Evolutionary conservation across 2,797 vertebrate genomes (phyloP), one percentile per base, ranked within the genome.

Genomic region (Stomatorhinus walkeri): DNA sequence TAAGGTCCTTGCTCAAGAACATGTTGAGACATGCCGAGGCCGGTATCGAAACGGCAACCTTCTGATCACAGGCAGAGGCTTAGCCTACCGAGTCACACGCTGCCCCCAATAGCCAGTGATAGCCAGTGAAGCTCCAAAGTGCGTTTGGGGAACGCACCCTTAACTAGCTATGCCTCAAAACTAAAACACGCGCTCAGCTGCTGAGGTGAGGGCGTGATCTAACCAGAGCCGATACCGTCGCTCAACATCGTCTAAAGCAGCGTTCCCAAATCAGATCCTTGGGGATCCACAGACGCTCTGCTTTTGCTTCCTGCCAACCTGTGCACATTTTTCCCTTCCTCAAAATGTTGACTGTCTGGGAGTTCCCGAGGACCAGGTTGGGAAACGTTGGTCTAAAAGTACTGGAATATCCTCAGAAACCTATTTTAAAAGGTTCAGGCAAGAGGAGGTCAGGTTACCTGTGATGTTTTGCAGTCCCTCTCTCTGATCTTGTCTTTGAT

Each of bases 401-500:
- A 28, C 61, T 68, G 61, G 22, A 32, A 68, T 68, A 28, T 28
- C 24, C 24, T 10, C 61, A 32, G 61, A 68, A 3, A 68, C 61
- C 10, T 24, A 32, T 64, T 68, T 4, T 0, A 36, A 36, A 36
- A 14, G 64, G 64, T 72, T 72, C 64, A 36, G 14, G 28, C 12
- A 36, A 72, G 64, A 36, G 28, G 64, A 36, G 64, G 12, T 6
- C 19, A 28, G 61, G 89, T 88, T 91, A 99, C 98, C 96, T 99
- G 98, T 91, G 96, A 96, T 43, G 96, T 98, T 95, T 96, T 99
- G 94, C 97, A 97, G 93, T 99, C 98, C 90, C 98, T 96, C 92
- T 99, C 98, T 95, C 97, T 97, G 95, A 99, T 99, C 95, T 97
- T 98, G 94, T 99, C 98, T 94, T 99, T 99, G 93, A 99, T 96